Base-by-base conservation (phyloP, 2,797 vertebrate genomes). In the Trematocara caparti region DNA sequence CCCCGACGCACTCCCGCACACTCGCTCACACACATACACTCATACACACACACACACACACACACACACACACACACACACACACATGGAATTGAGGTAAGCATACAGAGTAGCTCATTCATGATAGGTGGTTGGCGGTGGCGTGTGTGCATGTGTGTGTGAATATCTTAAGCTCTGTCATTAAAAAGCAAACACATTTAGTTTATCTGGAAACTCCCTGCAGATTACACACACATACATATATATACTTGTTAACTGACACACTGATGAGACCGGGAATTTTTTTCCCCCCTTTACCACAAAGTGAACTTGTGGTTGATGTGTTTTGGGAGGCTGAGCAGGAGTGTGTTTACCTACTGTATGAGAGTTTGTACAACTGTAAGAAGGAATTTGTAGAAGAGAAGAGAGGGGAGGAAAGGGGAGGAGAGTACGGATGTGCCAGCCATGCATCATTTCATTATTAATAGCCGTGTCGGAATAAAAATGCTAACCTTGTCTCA, bases 401-500 rank as follows among this genome's bases (percentile, higher is more conserved):
- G 93, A 95, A 21, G 92, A 94, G 78, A 90, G 88, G 86, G 88
- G 90, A 91, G 90, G 90, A 93, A 94, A 94, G 93, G 92, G 93
- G 94, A 93, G 93, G 93, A 92, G 95, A 88, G 83, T 72, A 75
- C 77, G 78, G 89, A 91, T 89, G 82, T 93, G 90, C 89, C 90
- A 88, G 90, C 92, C 92, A 91, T 94, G 96, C 96, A 97, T 97
- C 97, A 97, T 97, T 97, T 96, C 96, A 97, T 98, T 99, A 98
- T 98, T 98, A 98, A 98, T 98, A 96, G 95, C 97, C 93, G 90
- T 92, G 96, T 96, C 96, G 95, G 96, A 97, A 97, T 97, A 97
- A 98, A 96, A 98, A 97, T 96, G 96, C 96, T 97, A 97, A 97
- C 96, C 97, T 97, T 97, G 96, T 98, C 97, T 96, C 96, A 97